Evolutionary conservation across 2,888 invertebrate species (phyloP), one percentile per base, ranked within the genome.

Genomic region (Zaprionus lineosus): DNA sequence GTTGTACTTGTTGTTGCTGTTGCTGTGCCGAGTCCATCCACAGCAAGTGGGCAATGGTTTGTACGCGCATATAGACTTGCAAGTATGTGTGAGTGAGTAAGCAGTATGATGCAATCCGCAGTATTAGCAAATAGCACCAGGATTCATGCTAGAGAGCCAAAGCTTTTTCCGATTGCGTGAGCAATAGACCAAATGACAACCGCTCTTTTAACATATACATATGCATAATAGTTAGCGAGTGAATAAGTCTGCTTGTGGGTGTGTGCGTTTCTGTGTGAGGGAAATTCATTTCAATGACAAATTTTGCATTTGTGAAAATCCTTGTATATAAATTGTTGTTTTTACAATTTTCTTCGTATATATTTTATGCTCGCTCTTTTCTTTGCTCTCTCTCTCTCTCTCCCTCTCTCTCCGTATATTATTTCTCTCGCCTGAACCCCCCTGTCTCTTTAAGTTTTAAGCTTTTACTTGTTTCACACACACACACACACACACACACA

Each of bases 211-310:
- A n/a, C n/a, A n/a, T n/a, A n/a, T n/a, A n/a, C n/a, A n/a, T n/a
- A n/a, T n/a, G n/a, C n/a, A n/a, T n/a, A n/a, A n/a, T n/a, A n/a
- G n/a, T n/a, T n/a, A n/a, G n/a, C n/a, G n/a, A n/a, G n/a, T n/a
- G n/a, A n/a, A n/a, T n/a, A n/a, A n/a, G n/a, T n/a, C n/a, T n/a
- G n/a, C n/a, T n/a, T n/a, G 14, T 44, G n/a, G 19, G 44, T 55
- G 40, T 39, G 29, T 26, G 34, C n/a, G n/a, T n/a, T n/a, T n/a
- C n/a, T 39, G 37, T 43, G 56, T 62, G 63, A 44, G 44, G 71
- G 46, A 68, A 79, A 76, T 67, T 68, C 63, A 67, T 85, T 85
- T 85, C 81, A 79, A 81, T 81, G 84, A 81, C 82, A 84, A 71
- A 75, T 65, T 74, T 78, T 64, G 67, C 64, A 71, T 67, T 46